A percentile compares a stretch with the other conserved stretches of the same genome.
phyloP scores from a whole-genome alignment of 2,113 vertebrate genomes.

The Atractosteus spatula region DNA sequence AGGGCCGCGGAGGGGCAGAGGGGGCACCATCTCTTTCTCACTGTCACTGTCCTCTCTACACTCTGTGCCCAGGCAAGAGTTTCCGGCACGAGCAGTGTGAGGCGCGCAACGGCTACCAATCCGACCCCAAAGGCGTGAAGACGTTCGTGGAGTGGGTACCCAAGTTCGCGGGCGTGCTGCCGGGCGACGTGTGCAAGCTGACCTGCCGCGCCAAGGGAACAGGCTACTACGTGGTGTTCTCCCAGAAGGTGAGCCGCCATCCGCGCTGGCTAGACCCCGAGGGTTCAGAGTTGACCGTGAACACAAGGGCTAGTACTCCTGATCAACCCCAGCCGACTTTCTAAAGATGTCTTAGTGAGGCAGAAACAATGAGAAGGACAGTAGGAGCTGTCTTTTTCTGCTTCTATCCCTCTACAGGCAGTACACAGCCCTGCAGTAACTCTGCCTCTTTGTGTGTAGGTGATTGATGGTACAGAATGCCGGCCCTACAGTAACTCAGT shows the following conservation, averaged over 20 bases:
- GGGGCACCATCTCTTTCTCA: too few species aligned
- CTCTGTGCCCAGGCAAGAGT: constrained; percentile 73
- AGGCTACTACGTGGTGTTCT: constrained; percentile 95
- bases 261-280: not conserved
- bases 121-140: constrained; percentile 92
- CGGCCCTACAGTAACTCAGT: too few species aligned
- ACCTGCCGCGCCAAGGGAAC: constrained; percentile 96
- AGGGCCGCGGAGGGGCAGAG: not conserved
- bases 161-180: constrained; percentile 89
- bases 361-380: too few species aligned
- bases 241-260: constrained; percentile 80
- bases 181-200: constrained; percentile 89
- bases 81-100: constrained; percentile 95
- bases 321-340: too few species aligned
- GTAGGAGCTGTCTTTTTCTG: too few species aligned
- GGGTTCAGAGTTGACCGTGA: too few species aligned
- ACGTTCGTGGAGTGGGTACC: constrained; percentile 95
- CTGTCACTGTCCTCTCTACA: not conserved
- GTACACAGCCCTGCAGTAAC: too few species aligned
- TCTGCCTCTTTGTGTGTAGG: not conserved
- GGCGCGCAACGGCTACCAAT: constrained; percentile 90
- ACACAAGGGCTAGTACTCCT: too few species aligned
- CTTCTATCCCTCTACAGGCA: too few species aligned
- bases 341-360: too few species aligned
- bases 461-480: too few species aligned